phyloP scores from a whole-genome alignment of 2,888 invertebrate genomes.

The Megaustenia siamemsis region DNA sequence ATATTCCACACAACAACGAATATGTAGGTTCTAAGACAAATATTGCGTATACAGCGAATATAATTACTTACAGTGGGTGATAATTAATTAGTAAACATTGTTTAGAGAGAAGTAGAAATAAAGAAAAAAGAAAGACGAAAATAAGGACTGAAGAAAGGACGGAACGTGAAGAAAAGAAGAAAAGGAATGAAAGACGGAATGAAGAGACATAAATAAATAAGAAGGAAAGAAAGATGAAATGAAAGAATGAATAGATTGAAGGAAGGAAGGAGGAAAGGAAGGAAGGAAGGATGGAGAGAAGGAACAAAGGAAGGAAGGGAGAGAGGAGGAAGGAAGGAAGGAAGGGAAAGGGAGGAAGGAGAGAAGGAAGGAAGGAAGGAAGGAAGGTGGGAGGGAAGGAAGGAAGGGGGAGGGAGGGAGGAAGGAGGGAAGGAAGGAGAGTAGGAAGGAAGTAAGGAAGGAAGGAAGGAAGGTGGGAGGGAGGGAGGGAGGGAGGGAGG shows the following conservation, averaged over 20 bases:
- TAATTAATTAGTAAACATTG: not conserved
- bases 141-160: not conserved
- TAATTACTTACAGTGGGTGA: too few species aligned
- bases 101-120: slow-evolving; percentile 7
- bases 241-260: not conserved
- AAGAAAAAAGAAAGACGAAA: not conserved
- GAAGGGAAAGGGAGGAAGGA: not conserved
- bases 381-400: too few species aligned
- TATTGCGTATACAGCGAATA: too few species aligned
- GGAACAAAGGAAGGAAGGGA: too few species aligned
- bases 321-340: not conserved
- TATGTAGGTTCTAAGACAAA: too few species aligned
- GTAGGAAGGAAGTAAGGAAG: not conserved
- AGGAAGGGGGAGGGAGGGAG: not conserved
- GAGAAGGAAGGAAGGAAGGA: not conserved
- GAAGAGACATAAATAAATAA: not conserved
- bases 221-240: not conserved
- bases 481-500: not conserved
- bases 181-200: slow-evolving; percentile 7
- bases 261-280: not conserved
- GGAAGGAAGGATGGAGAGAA: too few species aligned
- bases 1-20: too few species aligned
- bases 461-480: too few species aligned
- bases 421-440: not conserved
- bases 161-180: not conserved